phyloP scores from a whole-genome alignment of 2,113 vertebrate genomes.

The Arvicanthis niloticus region DNA sequence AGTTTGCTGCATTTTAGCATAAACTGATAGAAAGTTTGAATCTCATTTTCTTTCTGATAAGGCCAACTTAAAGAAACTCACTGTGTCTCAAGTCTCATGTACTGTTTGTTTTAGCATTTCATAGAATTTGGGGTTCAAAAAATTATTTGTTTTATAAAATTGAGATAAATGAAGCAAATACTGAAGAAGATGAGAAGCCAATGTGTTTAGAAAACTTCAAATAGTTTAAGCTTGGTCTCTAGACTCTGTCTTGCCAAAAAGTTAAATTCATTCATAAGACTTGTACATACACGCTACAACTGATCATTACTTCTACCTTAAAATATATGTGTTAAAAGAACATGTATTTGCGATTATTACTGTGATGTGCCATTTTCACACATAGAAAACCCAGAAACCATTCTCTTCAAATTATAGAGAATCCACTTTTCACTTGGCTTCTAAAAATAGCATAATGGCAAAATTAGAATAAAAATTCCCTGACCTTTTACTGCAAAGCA shows the following conservation, averaged over 20 bases:
- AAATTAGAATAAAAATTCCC: conserved; percentile 73
- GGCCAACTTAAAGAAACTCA: conserved; percentile 20
- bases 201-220: not conserved
- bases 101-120: not conserved
- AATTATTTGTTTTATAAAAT: not conserved
- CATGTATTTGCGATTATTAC: conserved; percentile 20
- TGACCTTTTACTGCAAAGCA: conserved; percentile 73
- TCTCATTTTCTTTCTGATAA: conserved; percentile 61
- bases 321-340: conserved; percentile 26
- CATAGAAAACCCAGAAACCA: conserved; percentile 39
- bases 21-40: not conserved
- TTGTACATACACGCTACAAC: conserved; percentile 2
- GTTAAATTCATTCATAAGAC: not conserved
- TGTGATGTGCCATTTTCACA: conserved; percentile 1
- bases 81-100: not conserved
- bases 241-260: not conserved
- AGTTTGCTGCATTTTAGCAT: conserved; percentile 23
- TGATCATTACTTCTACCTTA: conserved; percentile 22
- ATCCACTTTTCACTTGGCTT: conserved; percentile 49
- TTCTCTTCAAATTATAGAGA: conserved; percentile 52
- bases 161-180: conserved; percentile 23
- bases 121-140: not conserved
- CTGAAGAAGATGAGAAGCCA: not conserved
- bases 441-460: conserved; percentile 62
- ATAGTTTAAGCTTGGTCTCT: not conserved